phyloP scores from a whole-genome alignment of 2,888 invertebrate genomes.

The Epicampocera succincta region DNA sequence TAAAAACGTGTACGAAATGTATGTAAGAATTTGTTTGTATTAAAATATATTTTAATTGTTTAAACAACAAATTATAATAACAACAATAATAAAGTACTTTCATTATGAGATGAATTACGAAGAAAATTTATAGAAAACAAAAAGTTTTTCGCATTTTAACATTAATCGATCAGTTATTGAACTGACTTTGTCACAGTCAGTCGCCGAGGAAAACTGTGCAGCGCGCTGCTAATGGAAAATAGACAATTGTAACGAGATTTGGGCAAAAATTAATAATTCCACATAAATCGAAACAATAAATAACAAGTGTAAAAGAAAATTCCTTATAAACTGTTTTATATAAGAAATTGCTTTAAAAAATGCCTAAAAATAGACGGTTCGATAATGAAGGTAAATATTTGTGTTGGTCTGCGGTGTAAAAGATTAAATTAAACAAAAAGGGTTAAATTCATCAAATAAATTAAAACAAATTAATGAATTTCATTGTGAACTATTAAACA shows the following conservation, averaged over 20 bases:
- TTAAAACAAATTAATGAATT: not conserved
- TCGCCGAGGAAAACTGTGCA: not conserved
- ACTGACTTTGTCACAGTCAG: slow-evolving; percentile 71
- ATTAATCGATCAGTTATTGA: slow-evolving; percentile 75
- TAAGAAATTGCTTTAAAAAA: slow-evolving; percentile 57
- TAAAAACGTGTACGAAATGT: not conserved
- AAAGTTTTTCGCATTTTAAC: slow-evolving; percentile 32
- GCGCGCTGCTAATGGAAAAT: not conserved
- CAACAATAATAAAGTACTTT: slow-evolving; percentile 57
- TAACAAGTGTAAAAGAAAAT: not conserved
- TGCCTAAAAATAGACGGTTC: slow-evolving; percentile 79
- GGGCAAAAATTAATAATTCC: too few relatives aligned
- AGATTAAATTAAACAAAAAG: not conserved
- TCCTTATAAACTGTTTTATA: not conserved
- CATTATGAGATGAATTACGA: slow-evolving; percentile 43
- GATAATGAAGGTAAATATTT: slow-evolving; percentile 75
- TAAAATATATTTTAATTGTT: slow-evolving; percentile 38
- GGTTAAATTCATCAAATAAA: slow-evolving; percentile 5
- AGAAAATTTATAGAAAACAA: slow-evolving; percentile 13
- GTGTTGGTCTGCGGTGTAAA: slow-evolving; percentile 17
- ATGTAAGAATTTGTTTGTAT: slow-evolving; percentile 7
- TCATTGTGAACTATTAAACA: not conserved
- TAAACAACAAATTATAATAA: slow-evolving; percentile 25
- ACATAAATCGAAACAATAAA: too few relatives aligned
- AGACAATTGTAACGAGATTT: not conserved